Conservation (phyloP, 2,888 invertebrate genomes). For the Hedychridium roseum region DNA sequence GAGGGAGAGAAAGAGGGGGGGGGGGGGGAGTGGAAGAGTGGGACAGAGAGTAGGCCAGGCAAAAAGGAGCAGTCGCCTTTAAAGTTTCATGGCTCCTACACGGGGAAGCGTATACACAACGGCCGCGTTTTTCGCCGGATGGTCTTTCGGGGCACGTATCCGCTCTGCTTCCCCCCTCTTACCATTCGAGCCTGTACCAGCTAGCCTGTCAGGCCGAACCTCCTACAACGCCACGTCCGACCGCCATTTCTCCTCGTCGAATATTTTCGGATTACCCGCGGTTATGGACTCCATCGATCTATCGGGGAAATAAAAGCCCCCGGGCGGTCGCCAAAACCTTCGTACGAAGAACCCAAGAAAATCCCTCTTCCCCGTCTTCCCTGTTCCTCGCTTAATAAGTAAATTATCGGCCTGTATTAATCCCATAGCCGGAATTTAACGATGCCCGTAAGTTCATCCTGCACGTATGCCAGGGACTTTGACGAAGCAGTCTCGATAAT, state of each 20-base stretch:
- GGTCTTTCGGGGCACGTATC: conserved; percentile 7
- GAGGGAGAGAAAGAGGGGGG: background rate
- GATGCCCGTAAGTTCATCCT: too few relatives aligned
- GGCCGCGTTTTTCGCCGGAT: too few relatives aligned
- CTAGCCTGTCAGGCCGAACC: too few relatives aligned
- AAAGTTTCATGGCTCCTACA: conserved; percentile 2
- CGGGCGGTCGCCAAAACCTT: background rate
- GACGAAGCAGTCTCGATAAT: too few relatives aligned
- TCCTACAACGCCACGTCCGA: background rate
- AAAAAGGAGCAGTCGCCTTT: conserved; percentile 3
- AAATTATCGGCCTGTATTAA: background rate
- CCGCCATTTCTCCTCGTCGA: conserved; percentile 7
- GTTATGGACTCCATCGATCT: conserved; percentile 9
- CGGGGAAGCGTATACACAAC: too few relatives aligned
- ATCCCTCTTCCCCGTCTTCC: too few relatives aligned
- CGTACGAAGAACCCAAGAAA: background rate
- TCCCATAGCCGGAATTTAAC: too few relatives aligned
- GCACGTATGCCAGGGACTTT: too few relatives aligned
- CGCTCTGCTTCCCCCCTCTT: background rate
- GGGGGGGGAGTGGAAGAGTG: background rate
- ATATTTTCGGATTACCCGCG: conserved; percentile 22
- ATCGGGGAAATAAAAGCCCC: background rate
- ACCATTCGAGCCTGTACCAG: too few relatives aligned
- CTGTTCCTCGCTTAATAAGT: too few relatives aligned
- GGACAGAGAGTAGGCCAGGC: background rate